Base-by-base conservation (phyloP, 2,113 vertebrate species). In the Pseudorhombus dupliciocellatus region DNA sequence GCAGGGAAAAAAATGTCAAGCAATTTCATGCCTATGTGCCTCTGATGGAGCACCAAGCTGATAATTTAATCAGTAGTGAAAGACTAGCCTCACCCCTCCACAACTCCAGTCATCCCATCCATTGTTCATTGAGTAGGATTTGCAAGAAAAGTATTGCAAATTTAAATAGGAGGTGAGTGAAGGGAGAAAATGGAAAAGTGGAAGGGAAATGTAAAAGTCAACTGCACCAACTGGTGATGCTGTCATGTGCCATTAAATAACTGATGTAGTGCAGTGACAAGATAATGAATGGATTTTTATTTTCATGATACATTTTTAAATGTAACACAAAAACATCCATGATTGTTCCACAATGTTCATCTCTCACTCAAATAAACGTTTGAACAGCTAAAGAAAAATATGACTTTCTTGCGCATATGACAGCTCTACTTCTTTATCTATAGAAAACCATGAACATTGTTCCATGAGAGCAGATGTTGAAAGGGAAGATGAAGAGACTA, bases 11-110 rank as follows among this genome's bases (percentile, higher is more conserved):
- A 84, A 85, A 87, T 72, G 75, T 89, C 84, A 87, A 89, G 84
- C 78, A 88, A 93, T 93, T 92, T 93, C 90, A 90, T 87, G 89
- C 86, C 79, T 73, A 83, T 68, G 75, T 82, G 84, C 74, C n/a
- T 87, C 70, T 28, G 18, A 85, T 83, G 76, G 73, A 80, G 83
- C 66, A 40, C 75, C 84, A 66, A 81, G 79, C 81, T 92, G 87
- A 88, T 88, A 75, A 88, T 83, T 90, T 84, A 85, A 88, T 91
- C 88, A 85, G 75, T 70, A 84, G 61, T 77, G 76, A 85, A 85
- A 86, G 86, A 87, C 74, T 78, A 73, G 58, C 67, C 83, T 79
- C 72, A 81, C 70, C 87, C 72, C 46, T 75, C 70, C 50, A 66
- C 72, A 78, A 74, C 77, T 77, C 73, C 58, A 70, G 25, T 51